Evolutionary conservation across 2,113 vertebrate genomes (phyloP).

Genomic region (Euleptes europaea): DNA sequence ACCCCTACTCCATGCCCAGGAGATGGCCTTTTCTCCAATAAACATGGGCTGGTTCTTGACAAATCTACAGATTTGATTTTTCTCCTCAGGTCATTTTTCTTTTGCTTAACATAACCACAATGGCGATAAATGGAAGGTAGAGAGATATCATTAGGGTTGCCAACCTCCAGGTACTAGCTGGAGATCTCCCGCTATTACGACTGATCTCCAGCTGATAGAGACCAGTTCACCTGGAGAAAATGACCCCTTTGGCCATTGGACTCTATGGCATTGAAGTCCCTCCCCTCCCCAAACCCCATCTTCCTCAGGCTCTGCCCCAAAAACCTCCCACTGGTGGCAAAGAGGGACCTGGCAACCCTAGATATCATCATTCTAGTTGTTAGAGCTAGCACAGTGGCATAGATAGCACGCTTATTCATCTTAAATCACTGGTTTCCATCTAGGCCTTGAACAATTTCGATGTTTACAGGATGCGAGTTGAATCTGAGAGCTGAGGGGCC

Average conservation of each 20-base stretch:
- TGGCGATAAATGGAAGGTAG: background rate
- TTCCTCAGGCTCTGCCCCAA: no score
- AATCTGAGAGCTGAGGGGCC: background rate
- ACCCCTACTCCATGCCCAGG: no score
- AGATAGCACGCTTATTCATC: background rate
- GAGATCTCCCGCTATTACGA: no score
- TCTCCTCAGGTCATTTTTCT: constrained; percentile 12
- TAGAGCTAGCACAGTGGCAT: background rate
- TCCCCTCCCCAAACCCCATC: no score
- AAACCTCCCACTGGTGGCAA: no score
- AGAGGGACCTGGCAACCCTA: no score
- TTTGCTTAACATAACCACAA: background rate
- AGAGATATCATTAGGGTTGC: no score
- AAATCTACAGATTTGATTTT: constrained; percentile 14
- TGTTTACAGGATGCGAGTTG: background rate
- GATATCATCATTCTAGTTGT: fast-evolving
- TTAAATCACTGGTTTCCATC: background rate
- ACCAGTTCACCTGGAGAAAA: no score
- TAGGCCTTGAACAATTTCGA: constrained; percentile 24
- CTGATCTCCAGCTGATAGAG: no score
- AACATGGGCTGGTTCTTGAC: background rate
- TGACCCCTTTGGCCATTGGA: no score
- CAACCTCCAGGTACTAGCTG: no score
- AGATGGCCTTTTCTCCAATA: background rate
- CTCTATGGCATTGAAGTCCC: no score